These are phyloP conservation scores for Helarctos malayanus DNA, from an alignment of 2,797 vertebrate genomes.

Conservation along the genomic window DNA sequence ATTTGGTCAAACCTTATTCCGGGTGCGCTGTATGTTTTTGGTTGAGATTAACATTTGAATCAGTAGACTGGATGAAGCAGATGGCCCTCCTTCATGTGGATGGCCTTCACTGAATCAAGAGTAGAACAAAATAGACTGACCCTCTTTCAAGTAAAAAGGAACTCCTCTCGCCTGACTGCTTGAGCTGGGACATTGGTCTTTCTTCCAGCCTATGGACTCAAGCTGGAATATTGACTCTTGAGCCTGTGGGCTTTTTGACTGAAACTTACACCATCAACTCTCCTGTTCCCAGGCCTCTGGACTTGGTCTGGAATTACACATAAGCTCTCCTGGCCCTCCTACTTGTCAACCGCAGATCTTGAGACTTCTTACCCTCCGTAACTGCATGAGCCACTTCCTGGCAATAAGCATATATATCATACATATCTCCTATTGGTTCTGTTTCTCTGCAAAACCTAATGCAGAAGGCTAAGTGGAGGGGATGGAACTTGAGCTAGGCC, in stretches of 20 bases:
- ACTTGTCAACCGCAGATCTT: background rate
- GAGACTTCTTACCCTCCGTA: background rate
- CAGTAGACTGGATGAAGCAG: background rate
- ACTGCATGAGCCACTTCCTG: background rate
- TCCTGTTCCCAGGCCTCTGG: background rate
- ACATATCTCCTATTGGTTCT: background rate
- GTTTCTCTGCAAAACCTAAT: background rate
- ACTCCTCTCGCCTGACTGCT: background rate
- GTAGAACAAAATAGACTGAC: background rate
- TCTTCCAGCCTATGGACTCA: background rate
- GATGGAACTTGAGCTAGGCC: background rate
- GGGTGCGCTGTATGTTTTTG: background rate
- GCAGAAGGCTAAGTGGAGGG: background rate
- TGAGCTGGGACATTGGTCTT: background rate
- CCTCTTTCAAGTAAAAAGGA: background rate
- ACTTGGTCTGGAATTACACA: background rate
- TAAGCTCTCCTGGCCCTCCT: background rate
- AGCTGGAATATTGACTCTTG: background rate
- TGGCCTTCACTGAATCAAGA: background rate
- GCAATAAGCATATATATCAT: background rate
- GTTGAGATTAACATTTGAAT: background rate
- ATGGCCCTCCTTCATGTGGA: background rate
- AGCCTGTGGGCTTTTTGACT: background rate
- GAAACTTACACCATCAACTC: background rate
- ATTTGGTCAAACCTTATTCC: background rate